Conservation (phyloP, 1,140 invertebrate species). For the Gryon sp. region DNA sequence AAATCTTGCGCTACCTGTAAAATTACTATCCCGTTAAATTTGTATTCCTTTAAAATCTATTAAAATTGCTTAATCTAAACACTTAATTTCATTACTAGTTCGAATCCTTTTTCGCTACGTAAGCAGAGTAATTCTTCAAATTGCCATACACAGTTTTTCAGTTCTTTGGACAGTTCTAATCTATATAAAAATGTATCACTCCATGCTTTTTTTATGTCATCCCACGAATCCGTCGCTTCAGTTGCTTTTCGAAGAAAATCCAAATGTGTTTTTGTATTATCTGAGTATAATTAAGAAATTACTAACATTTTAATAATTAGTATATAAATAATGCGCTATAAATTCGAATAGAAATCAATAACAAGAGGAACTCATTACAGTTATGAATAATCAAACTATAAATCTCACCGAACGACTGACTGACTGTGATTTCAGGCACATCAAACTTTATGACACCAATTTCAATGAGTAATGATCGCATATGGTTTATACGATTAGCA, state of each 20-base stretch:
- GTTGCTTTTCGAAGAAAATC: background rate
- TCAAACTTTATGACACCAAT: too few species aligned
- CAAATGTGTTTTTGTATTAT: background rate
- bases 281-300: background rate
- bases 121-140: background rate
- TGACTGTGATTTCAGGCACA: too few species aligned
- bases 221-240: background rate
- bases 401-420: too few species aligned
- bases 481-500: background rate
- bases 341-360: too few species aligned
- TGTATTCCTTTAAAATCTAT: too few species aligned
- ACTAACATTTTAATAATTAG: background rate
- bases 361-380: too few species aligned
- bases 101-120: background rate
- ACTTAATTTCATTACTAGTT: conserved; percentile 6
- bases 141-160: background rate
- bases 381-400: background rate
- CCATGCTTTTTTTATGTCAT: background rate
- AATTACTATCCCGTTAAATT: too few species aligned
- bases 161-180: background rate
- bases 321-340: background rate
- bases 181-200: background rate
- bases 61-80: too few species aligned
- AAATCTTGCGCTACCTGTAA: too few species aligned
- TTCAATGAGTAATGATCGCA: background rate